These are phyloP conservation scores for Agrotis clavis DNA, from an alignment of 2,888 invertebrate genomes.

Conservation along the genomic window DNA sequence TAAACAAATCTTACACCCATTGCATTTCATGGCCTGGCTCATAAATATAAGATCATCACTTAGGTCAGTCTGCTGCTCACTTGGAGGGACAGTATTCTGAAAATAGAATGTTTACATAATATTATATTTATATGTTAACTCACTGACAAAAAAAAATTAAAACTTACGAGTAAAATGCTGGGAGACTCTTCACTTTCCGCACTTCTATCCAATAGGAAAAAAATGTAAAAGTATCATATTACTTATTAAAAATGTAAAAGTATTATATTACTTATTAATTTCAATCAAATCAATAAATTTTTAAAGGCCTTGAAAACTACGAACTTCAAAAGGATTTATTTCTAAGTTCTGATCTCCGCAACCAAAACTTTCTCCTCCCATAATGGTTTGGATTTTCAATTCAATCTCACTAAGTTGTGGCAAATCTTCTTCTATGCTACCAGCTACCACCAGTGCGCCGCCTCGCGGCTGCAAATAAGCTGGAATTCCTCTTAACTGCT, in stretches of 20 bases:
- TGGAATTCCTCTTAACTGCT: conserved; percentile 3
- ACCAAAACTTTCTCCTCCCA: conserved; percentile 1
- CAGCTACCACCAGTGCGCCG: conserved; percentile 3
- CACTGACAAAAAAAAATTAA: background rate
- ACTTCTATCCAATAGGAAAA: background rate
- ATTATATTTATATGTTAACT: no score
- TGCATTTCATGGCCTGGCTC: no score
- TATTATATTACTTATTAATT: background rate
- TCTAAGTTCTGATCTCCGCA: background rate
- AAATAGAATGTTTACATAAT: no score
- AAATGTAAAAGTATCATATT: no score
- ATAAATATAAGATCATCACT: no score
- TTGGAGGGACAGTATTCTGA: no score
- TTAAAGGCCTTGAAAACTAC: background rate
- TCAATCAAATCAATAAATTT: background rate
- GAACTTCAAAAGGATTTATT: background rate
- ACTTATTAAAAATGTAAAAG: background rate
- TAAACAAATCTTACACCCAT: no score
- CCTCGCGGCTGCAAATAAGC: background rate
- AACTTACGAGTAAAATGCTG: background rate
- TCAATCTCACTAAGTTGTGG: background rate
- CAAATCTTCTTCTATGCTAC: background rate
- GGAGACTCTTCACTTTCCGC: background rate
- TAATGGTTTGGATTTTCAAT: background rate
- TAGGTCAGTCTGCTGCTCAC: no score